Evolutionary conservation across 1,140 invertebrate genomes (phyloP).

Genomic region (Drosophila malerkotliana): DNA sequence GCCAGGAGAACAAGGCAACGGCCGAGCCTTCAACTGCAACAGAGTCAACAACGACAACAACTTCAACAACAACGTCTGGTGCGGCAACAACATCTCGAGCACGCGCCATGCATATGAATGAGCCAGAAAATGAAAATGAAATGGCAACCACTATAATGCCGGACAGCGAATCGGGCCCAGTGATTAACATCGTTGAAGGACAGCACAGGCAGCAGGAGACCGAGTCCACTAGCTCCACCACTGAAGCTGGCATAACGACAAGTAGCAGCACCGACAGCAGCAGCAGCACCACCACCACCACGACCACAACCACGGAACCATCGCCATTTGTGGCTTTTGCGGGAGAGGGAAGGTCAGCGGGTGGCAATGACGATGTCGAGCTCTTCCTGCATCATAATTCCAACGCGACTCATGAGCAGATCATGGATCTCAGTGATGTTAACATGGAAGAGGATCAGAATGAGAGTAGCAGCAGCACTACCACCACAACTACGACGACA

Average conservation of each 20-base stretch:
- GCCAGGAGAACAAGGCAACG: slow-evolving; percentile 69
- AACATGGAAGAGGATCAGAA: slow-evolving; percentile 87
- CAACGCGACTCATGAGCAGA: slow-evolving; percentile 44
- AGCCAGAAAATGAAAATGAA: slow-evolving; percentile 47
- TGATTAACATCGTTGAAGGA: slow-evolving; percentile 81
- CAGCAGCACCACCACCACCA: slow-evolving; percentile 22
- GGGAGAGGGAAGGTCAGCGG: slow-evolving; percentile 65
- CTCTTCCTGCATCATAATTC: slow-evolving; percentile 59
- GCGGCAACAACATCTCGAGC: slow-evolving; percentile 59
- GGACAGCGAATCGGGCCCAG: slow-evolving; percentile 41
- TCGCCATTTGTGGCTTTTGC: slow-evolving; percentile 62
- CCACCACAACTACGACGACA: slow-evolving; percentile 30
- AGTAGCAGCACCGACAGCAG: slow-evolving; percentile 23
- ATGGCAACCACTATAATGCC: slow-evolving; percentile 53
- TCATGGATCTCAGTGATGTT: slow-evolving; percentile 87
- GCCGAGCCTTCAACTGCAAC: slow-evolving; percentile 52
- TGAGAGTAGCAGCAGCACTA: slow-evolving; percentile 33
- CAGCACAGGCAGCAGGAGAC: slow-evolving; percentile 49
- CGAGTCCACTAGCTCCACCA: slow-evolving; percentile 39
- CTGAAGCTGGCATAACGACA: slow-evolving; percentile 20
- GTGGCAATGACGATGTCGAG: slow-evolving; percentile 44
- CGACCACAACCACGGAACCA: slow-evolving; percentile 40
- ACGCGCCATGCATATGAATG: slow-evolving; percentile 83
- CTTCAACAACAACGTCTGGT: slow-evolving; percentile 33
- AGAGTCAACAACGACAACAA: slow-evolving; percentile 8